Base-by-base conservation (phyloP, 2,888 invertebrate genomes). In the Tuta absoluta region DNA sequence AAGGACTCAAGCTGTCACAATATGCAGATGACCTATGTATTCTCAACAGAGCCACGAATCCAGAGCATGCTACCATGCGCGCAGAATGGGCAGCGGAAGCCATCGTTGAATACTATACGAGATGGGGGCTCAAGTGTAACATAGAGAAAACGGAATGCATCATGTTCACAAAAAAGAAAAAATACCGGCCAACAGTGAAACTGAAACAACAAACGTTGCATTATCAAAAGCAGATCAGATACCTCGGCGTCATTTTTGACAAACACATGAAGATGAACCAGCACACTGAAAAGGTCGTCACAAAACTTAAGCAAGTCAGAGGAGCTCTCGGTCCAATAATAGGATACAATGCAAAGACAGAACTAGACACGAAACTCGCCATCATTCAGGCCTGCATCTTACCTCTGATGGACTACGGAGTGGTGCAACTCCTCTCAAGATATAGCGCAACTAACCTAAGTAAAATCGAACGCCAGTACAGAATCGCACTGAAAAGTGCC, bases 341-440 rank as follows among this genome's bases (percentile, higher is more conserved):
- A 17, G 68, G 66, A 14, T 68, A 64, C 49, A 53, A 65, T 59
- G 63, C 68, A 3, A 68, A 67, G 49, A 62, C 63, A 10, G 12
- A 65, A 49, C 11, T 69, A 45, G 56, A 65, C 41, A 61, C 63
- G 12, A 68, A 70, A 64, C 61, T 67, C 14, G 49, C 14, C 1
- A 63, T 69, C 17, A 65, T 66, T 51, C 66, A 65, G 53, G 63
- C 67, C 14, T 70, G 67, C 33, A 48, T 70, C 5, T 57, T 70
- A 17, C 67, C 65, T 12, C 33, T 69, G 7, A 49, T 71, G 23
- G 67, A 68, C 21, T 68, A 71, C 10, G 67, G 68, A 59, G 38
- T 62, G 19, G 67, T 68, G 19, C 65, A 68, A 59, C 66, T 68
- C 24, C 63, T 70, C 14, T 62, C 67, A 24, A 62, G 66, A 19